Evolutionary conservation across 2,888 invertebrate genomes (phyloP), one percentile per base, ranked within the genome.

Genomic region (Himalopsyche tibetana): DNA sequence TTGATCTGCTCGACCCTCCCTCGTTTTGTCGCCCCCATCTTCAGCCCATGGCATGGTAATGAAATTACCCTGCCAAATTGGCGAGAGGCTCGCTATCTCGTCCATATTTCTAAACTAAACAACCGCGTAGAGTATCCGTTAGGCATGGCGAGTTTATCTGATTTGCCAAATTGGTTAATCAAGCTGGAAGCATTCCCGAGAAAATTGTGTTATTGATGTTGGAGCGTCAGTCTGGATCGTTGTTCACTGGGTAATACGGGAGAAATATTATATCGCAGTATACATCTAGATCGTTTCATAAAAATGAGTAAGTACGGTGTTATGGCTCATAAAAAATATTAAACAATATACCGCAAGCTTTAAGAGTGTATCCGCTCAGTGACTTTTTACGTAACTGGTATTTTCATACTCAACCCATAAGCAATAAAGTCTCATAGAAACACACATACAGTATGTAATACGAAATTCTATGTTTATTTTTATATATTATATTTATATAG

Each of bases 1-100:
- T 81, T 69, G 56, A 74, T 83, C 55, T 80, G 69, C 82, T 82
- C 79, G 45, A 63, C 19, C 63, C 63, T 28, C 19, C 51, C 51
- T 51, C 51, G 63, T 28, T n/a, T 63, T 28, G 28, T 8, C 28
- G 63, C 63, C 63, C 63, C 63, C 63, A 63, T 63, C 63, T 63
- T 63, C 63, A 42, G 38, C 28, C 55, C 28, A 51, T 51, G 81
- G 63, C 56, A 82, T 51, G 12, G 19, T 87, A 88, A 88, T 82
- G 82, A 87, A 86, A 87, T 88, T 86, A 86, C 84, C 74, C 79
- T 15, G 42, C 85, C 80, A 82, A 88, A 86, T 88, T 87, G 87
- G 82, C 85, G 82, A 84, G 56, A 85, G 63, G 81, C 63, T 83
- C 56, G 82, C 80, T 55, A 38, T 55, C 36, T 85, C 42, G 36